Conservation (phyloP, 2,888 invertebrate genomes). For the Schizaphis graminum region DNA sequence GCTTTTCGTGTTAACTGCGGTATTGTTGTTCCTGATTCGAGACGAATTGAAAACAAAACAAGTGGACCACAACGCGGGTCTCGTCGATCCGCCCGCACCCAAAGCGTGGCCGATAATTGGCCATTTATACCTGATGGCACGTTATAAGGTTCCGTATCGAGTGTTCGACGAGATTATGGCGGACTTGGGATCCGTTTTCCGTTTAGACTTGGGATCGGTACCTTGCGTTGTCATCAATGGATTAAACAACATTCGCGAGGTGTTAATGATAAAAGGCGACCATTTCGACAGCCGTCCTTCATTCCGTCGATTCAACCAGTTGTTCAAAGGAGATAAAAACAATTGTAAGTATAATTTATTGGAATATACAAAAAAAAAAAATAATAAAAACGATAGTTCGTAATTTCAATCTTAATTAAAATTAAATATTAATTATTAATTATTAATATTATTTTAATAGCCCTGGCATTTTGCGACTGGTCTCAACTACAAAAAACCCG, state of each 20-base stretch:
- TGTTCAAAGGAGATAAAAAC: constrained; percentile 78
- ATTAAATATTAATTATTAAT: not conserved
- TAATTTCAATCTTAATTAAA: not conserved
- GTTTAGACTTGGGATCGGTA: constrained; percentile 74
- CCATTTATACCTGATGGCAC: constrained; percentile 74
- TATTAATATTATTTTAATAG: constrained; percentile 71
- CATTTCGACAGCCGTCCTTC: constrained; percentile 78
- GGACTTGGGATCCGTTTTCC: constrained; percentile 74
- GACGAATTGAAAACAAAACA: constrained; percentile 60
- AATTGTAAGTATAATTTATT: constrained; percentile 76
- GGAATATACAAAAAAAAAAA: not conserved
- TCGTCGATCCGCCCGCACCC: constrained; percentile 69
- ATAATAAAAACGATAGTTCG: not conserved
- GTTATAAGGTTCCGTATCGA: constrained; percentile 76
- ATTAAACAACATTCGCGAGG: constrained; percentile 75
- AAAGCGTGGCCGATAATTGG: constrained; percentile 76
- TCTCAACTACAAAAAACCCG: constrained; percentile 76
- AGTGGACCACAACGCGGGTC: constrained; percentile 19
- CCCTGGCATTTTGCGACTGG: constrained; percentile 81
- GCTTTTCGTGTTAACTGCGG: constrained; percentile 51
- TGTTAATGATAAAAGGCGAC: constrained; percentile 74
- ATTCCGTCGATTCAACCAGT: constrained; percentile 76
- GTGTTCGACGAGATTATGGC: constrained; percentile 74
- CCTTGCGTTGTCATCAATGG: constrained; percentile 76
- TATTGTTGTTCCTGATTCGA: constrained; percentile 53